Base-by-base conservation (phyloP, 1,140 invertebrate genomes). In the Bombus difficillimus region DNA sequence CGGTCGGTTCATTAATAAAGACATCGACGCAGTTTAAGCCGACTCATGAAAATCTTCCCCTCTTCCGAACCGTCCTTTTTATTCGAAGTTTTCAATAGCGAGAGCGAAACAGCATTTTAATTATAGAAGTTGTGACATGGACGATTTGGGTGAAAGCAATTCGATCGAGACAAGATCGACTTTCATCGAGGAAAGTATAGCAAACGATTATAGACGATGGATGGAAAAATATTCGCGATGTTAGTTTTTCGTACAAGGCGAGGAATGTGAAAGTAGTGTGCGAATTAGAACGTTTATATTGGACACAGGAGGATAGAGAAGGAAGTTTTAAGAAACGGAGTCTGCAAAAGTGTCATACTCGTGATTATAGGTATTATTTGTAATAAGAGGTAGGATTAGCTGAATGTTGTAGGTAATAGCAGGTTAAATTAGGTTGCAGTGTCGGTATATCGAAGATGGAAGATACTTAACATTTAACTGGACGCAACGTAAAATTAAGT, bases 1-100 rank as follows among this genome's bases (percentile, higher is more conserved):
- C 75, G 73, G 22, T 53, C 75, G 83, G 86, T 90, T 92, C 91
- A 92, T 93, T 93, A 92, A 93, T 92, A 92, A 92, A 93, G 90
- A 91, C 90, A 92, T 93, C 90, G 89, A 92, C 25, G 43, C 43
- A 39, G 73, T 80, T 89, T 72, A 68, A n/a, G 57, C 32, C 57
- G 47, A 57, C 18, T 25, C n/a, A 81, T 78, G 83, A 89, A 86
- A 88, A 82, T 69, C 41, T 39, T 18, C 22, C 43, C 41, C 25
- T 28, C 62, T 66, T 78, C 69, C 0, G 1, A 53, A 22, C 18
- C 28, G 39, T 18, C 41, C 41, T n/a, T 22, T 47, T 53, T 53
- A 53, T 2, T 22, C 47, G 18, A 22, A 53, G 18, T 32, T 68
- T 28, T 41, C 3, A 1, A 2, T 8, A 32, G 59, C 47, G 62